Conservation (phyloP, 2,888 invertebrate species). For the Embidobia sp. region DNA sequence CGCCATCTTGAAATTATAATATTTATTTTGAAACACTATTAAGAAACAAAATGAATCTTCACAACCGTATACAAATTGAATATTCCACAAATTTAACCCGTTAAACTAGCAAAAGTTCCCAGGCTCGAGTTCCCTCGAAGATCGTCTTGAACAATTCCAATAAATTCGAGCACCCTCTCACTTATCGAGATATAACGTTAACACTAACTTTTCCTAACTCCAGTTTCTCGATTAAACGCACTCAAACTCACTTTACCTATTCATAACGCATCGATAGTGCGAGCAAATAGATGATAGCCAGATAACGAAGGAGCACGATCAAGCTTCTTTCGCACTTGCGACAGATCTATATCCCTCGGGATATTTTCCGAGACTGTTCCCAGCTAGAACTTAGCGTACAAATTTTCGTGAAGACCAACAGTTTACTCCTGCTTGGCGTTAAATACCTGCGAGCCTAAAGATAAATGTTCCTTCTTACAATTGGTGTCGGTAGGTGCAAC, state of each 20-base stretch:
- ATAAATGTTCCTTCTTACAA: constrained; percentile 9
- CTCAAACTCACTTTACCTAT: constrained; percentile 32
- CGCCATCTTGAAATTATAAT: no score
- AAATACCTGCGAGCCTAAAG: neutral
- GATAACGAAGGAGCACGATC: constrained; percentile 18
- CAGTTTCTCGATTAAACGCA: constrained; percentile 11
- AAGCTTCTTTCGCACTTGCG: neutral
- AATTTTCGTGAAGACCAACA: constrained; percentile 1
- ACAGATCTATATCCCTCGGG: constrained; percentile 23
- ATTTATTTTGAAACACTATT: no score
- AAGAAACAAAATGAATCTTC: no score
- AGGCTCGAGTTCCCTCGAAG: no score
- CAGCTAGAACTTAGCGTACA: neutral
- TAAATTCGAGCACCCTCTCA: neutral
- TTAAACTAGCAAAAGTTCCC: no score
- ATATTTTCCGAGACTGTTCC: constrained; percentile 28
- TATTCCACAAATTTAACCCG: no score
- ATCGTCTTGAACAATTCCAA: no score
- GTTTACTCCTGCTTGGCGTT: constrained; percentile 5
- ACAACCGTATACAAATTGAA: no score
- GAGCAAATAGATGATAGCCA: constrained; percentile 10
- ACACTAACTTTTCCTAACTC: constrained; percentile 10
- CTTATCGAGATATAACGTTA: constrained; percentile 9
- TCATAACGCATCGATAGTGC: constrained; percentile 25
- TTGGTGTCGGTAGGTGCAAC: neutral